Percentiles rank a stretch among this genome's conserved stretches.
These are phyloP conservation scores for Cheumatopsyche charites DNA, from an alignment of 1,140 invertebrate genomes.

Conservation along the genomic window DNA sequence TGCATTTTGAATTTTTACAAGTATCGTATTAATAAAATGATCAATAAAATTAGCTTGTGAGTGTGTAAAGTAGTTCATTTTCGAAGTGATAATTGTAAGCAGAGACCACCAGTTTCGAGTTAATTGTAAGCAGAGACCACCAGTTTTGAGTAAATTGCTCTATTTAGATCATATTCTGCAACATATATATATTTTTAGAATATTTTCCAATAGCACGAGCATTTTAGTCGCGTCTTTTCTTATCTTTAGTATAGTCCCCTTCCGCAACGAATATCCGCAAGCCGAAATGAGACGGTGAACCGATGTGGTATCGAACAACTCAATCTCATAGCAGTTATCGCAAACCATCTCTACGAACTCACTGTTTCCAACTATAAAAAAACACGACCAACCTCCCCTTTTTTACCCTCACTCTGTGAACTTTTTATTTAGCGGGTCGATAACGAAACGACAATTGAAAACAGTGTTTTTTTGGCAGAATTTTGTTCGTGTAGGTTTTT, in stretches of 20 bases:
- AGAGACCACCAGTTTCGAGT: no score
- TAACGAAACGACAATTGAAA: neutral
- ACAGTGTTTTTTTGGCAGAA: neutral
- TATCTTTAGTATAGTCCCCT: constrained; percentile 29
- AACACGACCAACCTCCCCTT: neutral
- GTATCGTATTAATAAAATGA: no score
- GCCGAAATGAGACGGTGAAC: constrained; percentile 49
- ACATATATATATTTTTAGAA: neutral
- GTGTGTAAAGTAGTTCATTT: no score
- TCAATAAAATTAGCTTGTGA: no score
- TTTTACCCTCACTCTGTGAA: neutral
- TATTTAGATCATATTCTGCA: no score
- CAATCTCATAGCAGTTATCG: constrained; percentile 28
- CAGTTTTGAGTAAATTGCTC: no score
- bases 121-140: no score
- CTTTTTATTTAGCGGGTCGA: neutral
- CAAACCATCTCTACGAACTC: constrained; percentile 19
- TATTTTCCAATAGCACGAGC: neutral
- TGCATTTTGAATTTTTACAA: no score
- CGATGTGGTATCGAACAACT: constrained; percentile 44
- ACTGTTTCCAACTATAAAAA: constrained; percentile 18
- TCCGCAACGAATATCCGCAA: constrained; percentile 49
- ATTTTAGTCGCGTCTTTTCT: neutral
- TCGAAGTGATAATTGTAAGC: no score
- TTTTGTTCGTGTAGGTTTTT: neutral